phyloP scores from a whole-genome alignment of 1,140 invertebrate genomes.

The Propsilocerus akamusi region DNA sequence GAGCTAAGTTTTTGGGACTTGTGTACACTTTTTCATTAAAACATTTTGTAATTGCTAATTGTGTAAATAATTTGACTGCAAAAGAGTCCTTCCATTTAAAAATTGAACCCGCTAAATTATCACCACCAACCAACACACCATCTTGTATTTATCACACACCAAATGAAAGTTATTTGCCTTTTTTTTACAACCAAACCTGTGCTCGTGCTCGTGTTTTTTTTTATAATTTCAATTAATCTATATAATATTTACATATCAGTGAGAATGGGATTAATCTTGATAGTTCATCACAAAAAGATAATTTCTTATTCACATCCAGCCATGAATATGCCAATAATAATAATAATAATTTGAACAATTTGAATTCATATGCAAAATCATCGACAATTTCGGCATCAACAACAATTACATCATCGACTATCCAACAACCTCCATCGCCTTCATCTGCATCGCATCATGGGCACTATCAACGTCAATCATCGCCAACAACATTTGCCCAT shows the following conservation, averaged over 20 bases:
- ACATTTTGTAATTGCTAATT: too few species aligned
- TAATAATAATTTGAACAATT: neutral
- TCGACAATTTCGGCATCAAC: neutral
- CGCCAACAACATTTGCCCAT: neutral
- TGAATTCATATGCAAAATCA: slow-evolving; percentile 1
- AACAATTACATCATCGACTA: neutral
- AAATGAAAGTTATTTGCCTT: neutral
- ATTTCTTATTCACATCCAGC: neutral
- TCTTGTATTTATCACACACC: neutral
- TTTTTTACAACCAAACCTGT: neutral
- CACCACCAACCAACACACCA: too few species aligned
- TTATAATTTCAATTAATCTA: neutral
- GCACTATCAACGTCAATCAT: neutral
- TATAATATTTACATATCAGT: neutral
- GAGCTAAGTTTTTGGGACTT: too few species aligned
- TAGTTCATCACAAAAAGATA: slow-evolving; percentile 1
- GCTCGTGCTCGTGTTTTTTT: slow-evolving; percentile 1
- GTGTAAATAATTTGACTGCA: neutral
- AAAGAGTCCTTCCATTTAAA: neutral
- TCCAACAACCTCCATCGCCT: too few species aligned
- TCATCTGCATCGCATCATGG: too few species aligned
- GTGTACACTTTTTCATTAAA: too few species aligned
- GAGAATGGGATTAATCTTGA: slow-evolving; percentile 1
- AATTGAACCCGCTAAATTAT: too few species aligned
- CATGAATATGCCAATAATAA: slow-evolving; percentile 1